Evolutionary conservation across 2,888 invertebrate species (phyloP).

Genomic region (Andrena bucephala): DNA sequence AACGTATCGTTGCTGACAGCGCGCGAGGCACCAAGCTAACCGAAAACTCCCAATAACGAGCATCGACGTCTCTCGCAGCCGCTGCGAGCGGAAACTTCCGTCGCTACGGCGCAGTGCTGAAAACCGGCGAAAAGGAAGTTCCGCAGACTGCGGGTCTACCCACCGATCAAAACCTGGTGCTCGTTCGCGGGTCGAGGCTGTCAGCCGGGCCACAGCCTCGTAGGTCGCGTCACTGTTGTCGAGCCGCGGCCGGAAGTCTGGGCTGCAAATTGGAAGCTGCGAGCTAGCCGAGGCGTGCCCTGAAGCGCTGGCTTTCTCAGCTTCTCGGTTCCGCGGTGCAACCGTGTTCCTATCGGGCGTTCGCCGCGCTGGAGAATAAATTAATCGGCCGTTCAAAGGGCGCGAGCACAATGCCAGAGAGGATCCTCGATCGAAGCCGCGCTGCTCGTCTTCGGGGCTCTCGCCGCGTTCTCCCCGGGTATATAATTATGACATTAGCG

Average conservation of each 20-base stretch:
- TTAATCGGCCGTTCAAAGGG: conserved; percentile 59
- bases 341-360: conserved; percentile 17
- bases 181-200: not conserved
- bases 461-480: conserved; percentile 36
- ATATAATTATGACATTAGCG: conserved; percentile 72
- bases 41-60: conserved; percentile 29
- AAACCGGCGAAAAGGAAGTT: conserved; percentile 39
- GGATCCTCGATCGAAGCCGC: conserved; percentile 46
- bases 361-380: conserved; percentile 55
- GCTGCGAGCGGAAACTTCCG: not conserved
- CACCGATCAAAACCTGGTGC: conserved; percentile 25
- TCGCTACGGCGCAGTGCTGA: not conserved
- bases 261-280: conserved; percentile 73
- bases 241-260: conserved; percentile 45
- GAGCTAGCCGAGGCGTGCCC: conserved; percentile 51
- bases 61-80: conserved; percentile 26
- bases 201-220: conserved; percentile 12
- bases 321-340: conserved; percentile 19
- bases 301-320: conserved; percentile 25
- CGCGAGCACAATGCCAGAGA: conserved; percentile 30
- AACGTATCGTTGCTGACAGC: not conserved
- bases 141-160: conserved; percentile 6
- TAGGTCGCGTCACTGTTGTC: not conserved
- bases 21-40: not conserved
- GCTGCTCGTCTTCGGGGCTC: conserved; percentile 46